These are phyloP conservation scores for Tachycineta bicolor DNA, from an alignment of 2,113 vertebrate genomes.

Conservation along the genomic window DNA sequence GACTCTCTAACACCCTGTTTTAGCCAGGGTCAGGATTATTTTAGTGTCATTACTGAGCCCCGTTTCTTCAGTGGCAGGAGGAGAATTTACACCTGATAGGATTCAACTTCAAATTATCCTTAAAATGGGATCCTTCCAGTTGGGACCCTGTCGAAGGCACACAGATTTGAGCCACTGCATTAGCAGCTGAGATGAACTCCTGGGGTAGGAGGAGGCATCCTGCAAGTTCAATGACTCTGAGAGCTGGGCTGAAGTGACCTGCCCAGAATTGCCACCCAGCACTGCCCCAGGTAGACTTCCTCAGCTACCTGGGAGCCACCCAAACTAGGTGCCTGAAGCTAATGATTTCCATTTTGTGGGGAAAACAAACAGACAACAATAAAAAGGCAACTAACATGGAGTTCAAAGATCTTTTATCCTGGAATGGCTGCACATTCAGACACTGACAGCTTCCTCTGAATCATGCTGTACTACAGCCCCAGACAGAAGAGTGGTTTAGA, in stretches of 20 bases:
- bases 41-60: not conserved
- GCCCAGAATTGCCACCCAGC: rapidly evolving
- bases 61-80: not conserved
- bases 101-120: not conserved
- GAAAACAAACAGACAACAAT: not conserved
- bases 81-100: not conserved
- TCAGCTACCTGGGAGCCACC: not conserved
- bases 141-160: not conserved
- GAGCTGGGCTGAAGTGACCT: not conserved
- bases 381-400: not conserved
- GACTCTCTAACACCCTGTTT: rapidly evolving
- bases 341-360: not conserved
- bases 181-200: not conserved
- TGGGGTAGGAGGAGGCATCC: not conserved
- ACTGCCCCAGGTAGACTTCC: not conserved
- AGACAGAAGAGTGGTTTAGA: not conserved
- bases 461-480: not conserved
- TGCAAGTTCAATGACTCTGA: rapidly evolving
- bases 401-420: not conserved
- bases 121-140: not conserved
- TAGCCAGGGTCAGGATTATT: not conserved
- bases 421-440: not conserved
- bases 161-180: not conserved
- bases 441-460: not conserved
- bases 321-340: not conserved